Percentiles rank a stretch among this genome's conserved stretches.
Evolutionary conservation across 2,797 vertebrate genomes (phyloP).

Genomic region (Peromyscus eremicus): DNA sequence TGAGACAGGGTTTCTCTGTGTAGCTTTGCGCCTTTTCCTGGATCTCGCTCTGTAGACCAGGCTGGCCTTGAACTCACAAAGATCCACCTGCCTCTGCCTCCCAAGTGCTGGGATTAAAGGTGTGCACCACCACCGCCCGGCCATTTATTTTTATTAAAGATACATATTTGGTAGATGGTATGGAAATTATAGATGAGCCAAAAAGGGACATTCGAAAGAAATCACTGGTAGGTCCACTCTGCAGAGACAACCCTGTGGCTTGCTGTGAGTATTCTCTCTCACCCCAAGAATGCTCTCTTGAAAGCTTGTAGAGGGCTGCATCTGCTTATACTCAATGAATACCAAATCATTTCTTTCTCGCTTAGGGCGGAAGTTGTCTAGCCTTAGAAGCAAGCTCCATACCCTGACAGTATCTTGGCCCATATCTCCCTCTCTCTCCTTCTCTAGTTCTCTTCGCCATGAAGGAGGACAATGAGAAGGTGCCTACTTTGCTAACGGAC

Average conservation of each 20-base stretch:
- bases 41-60: no score
- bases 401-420: neutral
- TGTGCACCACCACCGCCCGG: no score
- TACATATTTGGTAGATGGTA: neutral
- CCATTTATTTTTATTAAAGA: neutral
- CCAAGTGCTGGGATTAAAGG: no score
- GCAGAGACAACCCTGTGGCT: neutral
- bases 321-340: neutral
- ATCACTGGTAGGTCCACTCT: neutral
- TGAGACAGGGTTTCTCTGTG: no score
- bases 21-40: no score
- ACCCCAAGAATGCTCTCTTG: neutral
- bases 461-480: conserved; percentile 99
- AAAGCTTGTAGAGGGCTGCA: neutral
- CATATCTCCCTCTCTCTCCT: conserved; percentile 46
- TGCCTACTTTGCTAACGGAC: conserved; percentile 97
- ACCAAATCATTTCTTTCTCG: neutral
- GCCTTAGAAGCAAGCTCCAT: neutral
- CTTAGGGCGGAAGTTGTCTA: neutral
- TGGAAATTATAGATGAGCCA: conserved; percentile 8
- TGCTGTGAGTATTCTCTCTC: neutral
- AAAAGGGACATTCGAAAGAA: neutral
- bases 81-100: no score
- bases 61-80: no score
- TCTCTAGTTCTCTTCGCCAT: conserved; percentile 96